These are phyloP conservation scores for Aphaenogaster ashmeadi DNA, from an alignment of 1,140 invertebrate genomes.

Conservation along the genomic window DNA sequence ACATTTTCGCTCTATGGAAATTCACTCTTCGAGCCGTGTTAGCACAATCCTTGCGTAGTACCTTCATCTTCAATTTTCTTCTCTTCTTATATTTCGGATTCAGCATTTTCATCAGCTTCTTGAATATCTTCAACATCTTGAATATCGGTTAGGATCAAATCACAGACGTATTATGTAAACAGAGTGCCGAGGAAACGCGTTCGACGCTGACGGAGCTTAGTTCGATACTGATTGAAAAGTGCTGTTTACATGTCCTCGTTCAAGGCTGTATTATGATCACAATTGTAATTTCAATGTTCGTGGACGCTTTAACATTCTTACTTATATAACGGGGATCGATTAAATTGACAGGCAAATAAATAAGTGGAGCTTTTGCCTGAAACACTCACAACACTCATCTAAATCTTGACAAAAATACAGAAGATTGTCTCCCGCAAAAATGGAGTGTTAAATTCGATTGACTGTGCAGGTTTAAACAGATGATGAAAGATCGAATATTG, in stretches of 20 bases:
- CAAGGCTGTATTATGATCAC: constrained; percentile 5
- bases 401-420: background rate
- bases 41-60: background rate
- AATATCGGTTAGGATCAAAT: constrained; percentile 9
- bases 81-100: background rate
- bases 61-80: background rate
- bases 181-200: background rate
- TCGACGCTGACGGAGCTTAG: background rate
- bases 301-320: background rate
- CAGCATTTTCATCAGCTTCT: constrained; percentile 21
- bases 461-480: background rate
- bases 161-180: constrained; percentile 29
- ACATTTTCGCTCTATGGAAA: background rate
- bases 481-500: background rate
- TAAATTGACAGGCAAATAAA: background rate
- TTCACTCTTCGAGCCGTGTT: background rate
- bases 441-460: constrained; percentile 2
- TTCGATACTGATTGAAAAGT: constrained; percentile 24
- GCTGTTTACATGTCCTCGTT: constrained; percentile 5
- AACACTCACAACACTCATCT: background rate
- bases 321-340: background rate
- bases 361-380: background rate
- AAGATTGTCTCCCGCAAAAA: background rate
- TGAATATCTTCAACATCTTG: constrained; percentile 14
- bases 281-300: background rate